Base-by-base conservation (phyloP, 2,888 invertebrate species). In the Nemotelus pantherinus region DNA sequence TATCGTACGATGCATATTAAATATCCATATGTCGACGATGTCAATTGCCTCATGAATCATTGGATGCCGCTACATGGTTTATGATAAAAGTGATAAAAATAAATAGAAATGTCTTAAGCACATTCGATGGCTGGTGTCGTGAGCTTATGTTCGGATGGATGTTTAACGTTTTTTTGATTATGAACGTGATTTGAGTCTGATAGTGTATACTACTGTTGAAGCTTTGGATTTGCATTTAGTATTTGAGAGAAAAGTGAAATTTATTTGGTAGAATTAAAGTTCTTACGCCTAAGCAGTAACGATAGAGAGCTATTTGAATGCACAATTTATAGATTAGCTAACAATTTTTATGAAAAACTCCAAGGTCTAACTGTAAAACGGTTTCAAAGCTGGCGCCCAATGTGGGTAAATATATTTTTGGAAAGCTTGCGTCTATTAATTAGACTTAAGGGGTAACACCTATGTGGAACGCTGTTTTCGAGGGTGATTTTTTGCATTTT, bases 61-160 rank as follows among this genome's bases (percentile, higher is more conserved):
- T 60, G 60, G 41, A 3, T 41, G 7, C 41, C 39, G 3, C 25
- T 0, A 10, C 39, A 50, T 50, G 50, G 45, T 65, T 50, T 68
- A 68, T 68, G 50, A 68, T 68, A 68, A 68, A 47, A 68, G 39
- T 68, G 67, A 68, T 68, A 68, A 68, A 68, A 68, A 48, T 9
- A 10, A 67, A 50, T 68, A 48, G 41, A 25, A 9, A 9, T 39
- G 50, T 39, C 67, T 65, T 45, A 41, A 65, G 47, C 45, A 45
- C 47, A 47, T 65, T 65, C 65, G 47, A 65, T 65, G 45, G 47
- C n/a, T 45, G 47, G 25, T 63, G 63, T 9, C 50, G 50, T 1
- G 50, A 7, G 9, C 50, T 7, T 7, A 50, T 9, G 25, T 25
- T 25, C 25, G 25, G 25, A 50, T 5, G 9, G 9, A 50, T 50